Conservation (phyloP, 2,888 invertebrate genomes). For the Mystacides longicornis region DNA sequence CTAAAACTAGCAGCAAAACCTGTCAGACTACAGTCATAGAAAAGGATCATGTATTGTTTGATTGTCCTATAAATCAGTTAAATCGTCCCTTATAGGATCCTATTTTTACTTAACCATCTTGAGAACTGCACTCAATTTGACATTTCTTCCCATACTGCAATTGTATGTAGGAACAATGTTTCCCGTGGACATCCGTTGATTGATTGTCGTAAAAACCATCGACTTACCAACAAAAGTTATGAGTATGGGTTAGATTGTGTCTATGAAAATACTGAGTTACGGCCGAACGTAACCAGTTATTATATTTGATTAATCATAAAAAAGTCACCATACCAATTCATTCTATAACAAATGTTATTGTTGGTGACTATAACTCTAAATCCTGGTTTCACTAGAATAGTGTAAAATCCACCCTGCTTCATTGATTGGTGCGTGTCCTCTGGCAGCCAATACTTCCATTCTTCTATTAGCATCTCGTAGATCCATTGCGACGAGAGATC, state of each 20-base stretch:
- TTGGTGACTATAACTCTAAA: constrained; percentile 72
- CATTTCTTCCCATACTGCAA: too few relatives aligned
- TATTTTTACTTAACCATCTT: too few relatives aligned
- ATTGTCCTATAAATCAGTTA: too few relatives aligned
- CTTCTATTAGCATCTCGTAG: constrained; percentile 63
- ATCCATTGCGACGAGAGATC: constrained; percentile 62
- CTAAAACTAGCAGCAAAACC: too few relatives aligned
- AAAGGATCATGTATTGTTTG: too few relatives aligned
- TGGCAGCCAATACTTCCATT: constrained; percentile 68
- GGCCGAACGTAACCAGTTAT: not conserved
- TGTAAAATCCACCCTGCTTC: constrained; percentile 69
- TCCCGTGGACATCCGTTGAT: too few relatives aligned
- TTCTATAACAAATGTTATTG: constrained; percentile 68
- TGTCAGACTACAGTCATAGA: too few relatives aligned
- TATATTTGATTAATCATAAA: not conserved
- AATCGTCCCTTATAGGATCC: too few relatives aligned
- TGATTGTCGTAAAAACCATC: too few relatives aligned
- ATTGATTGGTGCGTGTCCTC: constrained; percentile 53
- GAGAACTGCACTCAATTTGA: too few relatives aligned
- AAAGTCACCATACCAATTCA: constrained; percentile 55
- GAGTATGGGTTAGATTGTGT: not conserved
- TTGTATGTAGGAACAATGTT: too few relatives aligned
- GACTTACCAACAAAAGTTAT: not conserved
- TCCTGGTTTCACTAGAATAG: constrained; percentile 57
- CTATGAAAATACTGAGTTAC: not conserved